These are phyloP conservation scores for Papilio polytes DNA, from an alignment of 1,140 invertebrate species.

Conservation along the genomic window DNA sequence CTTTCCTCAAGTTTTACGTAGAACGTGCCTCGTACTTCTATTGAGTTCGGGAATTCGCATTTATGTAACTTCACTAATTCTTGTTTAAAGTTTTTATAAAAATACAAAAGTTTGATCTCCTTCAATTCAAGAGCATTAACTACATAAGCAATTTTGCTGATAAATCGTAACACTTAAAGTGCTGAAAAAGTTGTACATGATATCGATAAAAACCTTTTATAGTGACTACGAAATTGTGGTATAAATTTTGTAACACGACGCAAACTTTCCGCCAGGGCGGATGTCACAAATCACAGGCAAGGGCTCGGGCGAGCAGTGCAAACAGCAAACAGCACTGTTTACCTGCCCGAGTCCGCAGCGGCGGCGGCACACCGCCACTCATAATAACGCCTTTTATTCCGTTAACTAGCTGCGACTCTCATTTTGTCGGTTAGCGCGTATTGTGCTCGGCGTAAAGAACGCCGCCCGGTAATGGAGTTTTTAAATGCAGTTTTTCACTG, in stretches of 20 bases:
- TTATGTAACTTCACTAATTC: slow-evolving; percentile 63
- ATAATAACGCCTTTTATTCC: slow-evolving; percentile 80
- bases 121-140: slow-evolving; percentile 39
- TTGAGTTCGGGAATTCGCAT: slow-evolving; percentile 65
- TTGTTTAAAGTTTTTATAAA: slow-evolving; percentile 62
- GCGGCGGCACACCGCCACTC: slow-evolving; percentile 60
- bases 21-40: slow-evolving; percentile 74
- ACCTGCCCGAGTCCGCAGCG: slow-evolving; percentile 59
- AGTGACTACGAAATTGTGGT: not conserved
- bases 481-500: slow-evolving; percentile 74
- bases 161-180: not conserved
- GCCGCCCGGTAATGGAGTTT: slow-evolving; percentile 77
- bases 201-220: not conserved
- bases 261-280: slow-evolving; percentile 62
- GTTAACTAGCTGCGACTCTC: slow-evolving; percentile 78
- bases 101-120: slow-evolving; percentile 55
- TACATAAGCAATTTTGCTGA: not conserved
- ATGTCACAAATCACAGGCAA: slow-evolving; percentile 76
- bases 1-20: slow-evolving; percentile 76
- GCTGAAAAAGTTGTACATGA: not conserved
- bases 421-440: slow-evolving; percentile 79
- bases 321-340: slow-evolving; percentile 76
- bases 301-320: slow-evolving; percentile 68
- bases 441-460: slow-evolving; percentile 77
- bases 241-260: slow-evolving; percentile 25